phyloP scores from a whole-genome alignment of 1,140 invertebrate genomes.

The Epicauta chinensis region DNA sequence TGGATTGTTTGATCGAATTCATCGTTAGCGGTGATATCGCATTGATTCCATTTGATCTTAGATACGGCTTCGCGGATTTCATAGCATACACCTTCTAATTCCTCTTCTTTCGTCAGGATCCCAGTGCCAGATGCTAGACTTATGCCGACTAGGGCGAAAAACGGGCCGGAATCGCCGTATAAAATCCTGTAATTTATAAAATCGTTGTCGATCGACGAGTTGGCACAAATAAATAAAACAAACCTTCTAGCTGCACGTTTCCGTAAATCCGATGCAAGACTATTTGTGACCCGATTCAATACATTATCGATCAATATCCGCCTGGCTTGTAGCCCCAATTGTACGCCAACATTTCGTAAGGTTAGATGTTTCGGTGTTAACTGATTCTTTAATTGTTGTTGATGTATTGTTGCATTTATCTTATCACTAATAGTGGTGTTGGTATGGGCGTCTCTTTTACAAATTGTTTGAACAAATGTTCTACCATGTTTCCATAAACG shows the following conservation, averaged over 20 bases:
- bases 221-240: neutral
- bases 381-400: constrained; percentile 27
- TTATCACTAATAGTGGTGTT: constrained; percentile 35
- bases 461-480: constrained; percentile 29
- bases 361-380: neutral
- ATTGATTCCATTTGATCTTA: constrained; percentile 54
- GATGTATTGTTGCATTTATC: constrained; percentile 22
- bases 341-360: constrained; percentile 46
- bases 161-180: constrained; percentile 64
- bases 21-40: constrained; percentile 48
- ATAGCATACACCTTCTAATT: constrained; percentile 70
- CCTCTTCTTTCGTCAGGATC: constrained; percentile 71
- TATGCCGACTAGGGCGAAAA: constrained; percentile 69
- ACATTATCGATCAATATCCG: constrained; percentile 63
- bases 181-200: constrained; percentile 44
- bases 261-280: constrained; percentile 55
- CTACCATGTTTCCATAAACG: constrained; percentile 40
- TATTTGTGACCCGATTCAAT: constrained; percentile 60
- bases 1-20: constrained; percentile 40
- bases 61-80: constrained; percentile 67
- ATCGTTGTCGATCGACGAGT: neutral
- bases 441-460: constrained; percentile 26
- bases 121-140: constrained; percentile 66
- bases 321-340: constrained; percentile 52
- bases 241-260: constrained; percentile 51